A percentile compares a stretch with the other conserved stretches of the same genome.
Conservation (phyloP, 2,888 invertebrate species). For the Macrophya annulata region DNA sequence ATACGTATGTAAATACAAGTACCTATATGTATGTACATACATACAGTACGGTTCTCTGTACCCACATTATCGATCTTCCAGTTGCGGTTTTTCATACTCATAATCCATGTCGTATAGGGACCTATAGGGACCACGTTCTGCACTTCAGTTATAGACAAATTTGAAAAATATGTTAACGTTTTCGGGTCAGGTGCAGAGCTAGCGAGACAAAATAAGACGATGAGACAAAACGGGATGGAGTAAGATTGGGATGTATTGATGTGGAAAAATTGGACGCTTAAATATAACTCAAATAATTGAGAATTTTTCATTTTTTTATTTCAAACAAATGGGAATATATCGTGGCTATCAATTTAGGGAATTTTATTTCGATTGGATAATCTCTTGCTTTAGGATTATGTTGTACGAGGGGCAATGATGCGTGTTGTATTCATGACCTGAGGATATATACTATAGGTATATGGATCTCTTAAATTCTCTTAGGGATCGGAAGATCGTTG, state of each 20-base stretch:
- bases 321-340: too few species aligned
- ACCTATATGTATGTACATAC: background rate
- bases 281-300: too few species aligned
- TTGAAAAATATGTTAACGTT: background rate
- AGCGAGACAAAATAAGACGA: background rate
- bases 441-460: background rate
- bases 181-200: too few species aligned
- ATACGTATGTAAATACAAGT: background rate
- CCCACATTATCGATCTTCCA: background rate
- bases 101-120: background rate
- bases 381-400: background rate
- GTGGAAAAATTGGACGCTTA: too few species aligned
- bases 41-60: background rate
- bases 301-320: too few species aligned
- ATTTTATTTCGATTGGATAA: background rate
- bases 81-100: background rate
- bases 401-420: background rate
- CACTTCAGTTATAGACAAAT: background rate
- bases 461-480: background rate
- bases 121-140: background rate
- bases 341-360: background rate
- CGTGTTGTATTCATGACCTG: background rate
- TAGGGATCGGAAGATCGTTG: conserved; percentile 14
- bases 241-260: too few species aligned
- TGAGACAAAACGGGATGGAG: too few species aligned